phyloP scores from a whole-genome alignment of 2,888 invertebrate species.

The Deilephila elpenor region DNA sequence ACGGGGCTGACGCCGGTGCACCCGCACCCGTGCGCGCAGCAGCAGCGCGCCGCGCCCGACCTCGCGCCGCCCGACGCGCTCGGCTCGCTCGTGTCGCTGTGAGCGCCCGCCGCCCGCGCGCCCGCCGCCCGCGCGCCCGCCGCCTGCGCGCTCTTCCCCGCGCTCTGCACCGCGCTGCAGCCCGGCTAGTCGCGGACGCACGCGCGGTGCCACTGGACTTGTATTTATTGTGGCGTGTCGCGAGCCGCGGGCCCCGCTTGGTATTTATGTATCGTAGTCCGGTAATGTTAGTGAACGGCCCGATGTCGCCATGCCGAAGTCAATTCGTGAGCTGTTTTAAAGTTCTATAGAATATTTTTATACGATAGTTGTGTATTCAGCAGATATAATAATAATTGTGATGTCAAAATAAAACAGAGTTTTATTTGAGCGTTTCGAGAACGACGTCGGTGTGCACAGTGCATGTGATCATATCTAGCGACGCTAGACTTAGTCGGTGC shows the following conservation, averaged over 20 bases:
- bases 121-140: slow-evolving; percentile 45
- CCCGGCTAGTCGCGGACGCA: slow-evolving; percentile 47
- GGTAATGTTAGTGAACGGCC: slow-evolving; percentile 48
- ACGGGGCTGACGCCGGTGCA: slow-evolving; percentile 95
- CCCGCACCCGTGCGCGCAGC: slow-evolving; percentile 90
- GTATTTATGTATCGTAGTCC: slow-evolving; percentile 69
- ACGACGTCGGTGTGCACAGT: slow-evolving; percentile 76
- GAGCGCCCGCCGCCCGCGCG: slow-evolving; percentile 68
- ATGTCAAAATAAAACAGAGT: slow-evolving; percentile 82
- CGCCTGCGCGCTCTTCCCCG: slow-evolving; percentile 47
- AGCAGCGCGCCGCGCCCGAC: slow-evolving; percentile 89
- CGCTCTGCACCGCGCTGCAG: neutral
- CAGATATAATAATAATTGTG: slow-evolving; percentile 76
- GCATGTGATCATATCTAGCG: slow-evolving; percentile 71
- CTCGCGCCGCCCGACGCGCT: slow-evolving; percentile 87
- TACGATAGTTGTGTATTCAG: slow-evolving; percentile 72
- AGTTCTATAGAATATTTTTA: slow-evolving; percentile 77
- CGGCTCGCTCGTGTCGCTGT: slow-evolving; percentile 93
- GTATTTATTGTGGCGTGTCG: slow-evolving; percentile 72
- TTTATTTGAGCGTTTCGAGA: slow-evolving; percentile 83
- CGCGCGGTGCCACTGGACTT: slow-evolving; percentile 39
- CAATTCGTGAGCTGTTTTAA: slow-evolving; percentile 75
- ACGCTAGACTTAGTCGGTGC: slow-evolving; percentile 75
- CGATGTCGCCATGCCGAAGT: slow-evolving; percentile 65
- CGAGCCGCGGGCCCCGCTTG: slow-evolving; percentile 80